phyloP scores from a whole-genome alignment of 2,113 vertebrate species.

The Bagarius yarrelli region DNA sequence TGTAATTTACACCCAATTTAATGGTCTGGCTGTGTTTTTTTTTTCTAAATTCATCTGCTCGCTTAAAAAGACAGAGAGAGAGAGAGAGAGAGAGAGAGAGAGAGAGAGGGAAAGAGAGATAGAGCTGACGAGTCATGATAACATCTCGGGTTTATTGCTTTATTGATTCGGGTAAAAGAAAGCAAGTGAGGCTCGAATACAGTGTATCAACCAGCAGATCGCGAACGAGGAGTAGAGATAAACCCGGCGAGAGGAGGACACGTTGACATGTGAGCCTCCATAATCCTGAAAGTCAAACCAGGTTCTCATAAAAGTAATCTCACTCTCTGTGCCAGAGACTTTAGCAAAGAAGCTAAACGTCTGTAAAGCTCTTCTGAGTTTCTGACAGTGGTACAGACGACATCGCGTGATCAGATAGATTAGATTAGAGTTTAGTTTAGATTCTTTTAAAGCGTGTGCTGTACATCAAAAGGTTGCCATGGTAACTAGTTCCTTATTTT shows the following conservation, averaged over 20 bases:
- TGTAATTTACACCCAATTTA: constrained; percentile 60
- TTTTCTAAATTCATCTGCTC: not conserved
- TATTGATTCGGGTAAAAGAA: constrained; percentile 24
- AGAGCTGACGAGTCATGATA: constrained; percentile 53
- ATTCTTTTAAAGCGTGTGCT: too few relatives aligned
- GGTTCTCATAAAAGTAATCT: too few relatives aligned
- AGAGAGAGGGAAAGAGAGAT: not conserved
- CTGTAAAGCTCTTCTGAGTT: too few relatives aligned
- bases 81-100: not conserved
- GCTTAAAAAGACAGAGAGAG: not conserved
- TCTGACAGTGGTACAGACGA: too few relatives aligned
- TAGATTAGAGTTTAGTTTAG: too few relatives aligned
- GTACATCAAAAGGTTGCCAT: too few relatives aligned
- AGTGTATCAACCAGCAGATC: not conserved
- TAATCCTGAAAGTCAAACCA: not conserved
- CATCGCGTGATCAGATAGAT: too few relatives aligned
- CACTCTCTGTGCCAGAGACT: too few relatives aligned
- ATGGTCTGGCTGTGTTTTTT: constrained; percentile 17
- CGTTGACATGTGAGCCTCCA: not conserved
- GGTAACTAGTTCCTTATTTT: too few relatives aligned
- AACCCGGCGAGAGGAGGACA: not conserved
- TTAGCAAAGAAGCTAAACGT: too few relatives aligned
- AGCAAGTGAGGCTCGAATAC: not conserved
- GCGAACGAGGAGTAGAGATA: not conserved
- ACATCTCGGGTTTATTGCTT: constrained; percentile 19